Conservation (phyloP, 2,797 vertebrate species). For the Silurus aristotelis region DNA sequence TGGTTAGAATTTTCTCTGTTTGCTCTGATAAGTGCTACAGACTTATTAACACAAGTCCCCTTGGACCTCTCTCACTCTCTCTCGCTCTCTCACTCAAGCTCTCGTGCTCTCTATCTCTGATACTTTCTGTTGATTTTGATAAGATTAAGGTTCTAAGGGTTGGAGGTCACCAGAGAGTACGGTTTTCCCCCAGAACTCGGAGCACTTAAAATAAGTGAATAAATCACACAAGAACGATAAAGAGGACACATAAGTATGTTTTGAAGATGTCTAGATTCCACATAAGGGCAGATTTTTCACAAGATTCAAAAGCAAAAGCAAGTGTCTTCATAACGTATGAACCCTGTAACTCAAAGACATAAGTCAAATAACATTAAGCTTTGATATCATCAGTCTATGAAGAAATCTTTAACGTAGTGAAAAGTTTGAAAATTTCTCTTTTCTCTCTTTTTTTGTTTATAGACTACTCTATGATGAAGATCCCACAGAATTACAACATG, state of each 20-base stretch:
- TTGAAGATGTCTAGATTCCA: not conserved
- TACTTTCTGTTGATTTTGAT: conserved; percentile 42
- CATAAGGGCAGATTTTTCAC: not conserved
- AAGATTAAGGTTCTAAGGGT: conserved; percentile 15
- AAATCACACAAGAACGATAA: not conserved
- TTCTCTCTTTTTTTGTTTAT: conserved; percentile 47
- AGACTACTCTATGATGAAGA: conserved; percentile 90
- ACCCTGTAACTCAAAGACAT: too few species aligned
- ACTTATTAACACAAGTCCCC: not conserved
- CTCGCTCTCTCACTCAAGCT: not conserved
- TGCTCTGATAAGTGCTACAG: not conserved
- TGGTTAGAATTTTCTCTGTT: not conserved
- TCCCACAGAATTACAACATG: conserved; percentile 75
- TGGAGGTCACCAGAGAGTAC: conserved; percentile 2
- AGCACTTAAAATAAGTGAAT: conserved; percentile 11
- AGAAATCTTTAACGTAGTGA: too few species aligned
- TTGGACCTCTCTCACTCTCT: not conserved
- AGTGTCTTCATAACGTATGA: not conserved
- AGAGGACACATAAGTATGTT: not conserved
- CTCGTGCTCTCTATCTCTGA: not conserved
- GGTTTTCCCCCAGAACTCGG: conserved; percentile 11
- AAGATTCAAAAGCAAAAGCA: not conserved
- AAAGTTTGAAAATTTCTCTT: not conserved
- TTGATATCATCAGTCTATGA: too few species aligned
- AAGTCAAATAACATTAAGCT: not conserved